Evolutionary conservation across 2,888 invertebrate species (phyloP), one percentile per base, ranked within the genome.

Genomic region (Frankliniella fusca): DNA sequence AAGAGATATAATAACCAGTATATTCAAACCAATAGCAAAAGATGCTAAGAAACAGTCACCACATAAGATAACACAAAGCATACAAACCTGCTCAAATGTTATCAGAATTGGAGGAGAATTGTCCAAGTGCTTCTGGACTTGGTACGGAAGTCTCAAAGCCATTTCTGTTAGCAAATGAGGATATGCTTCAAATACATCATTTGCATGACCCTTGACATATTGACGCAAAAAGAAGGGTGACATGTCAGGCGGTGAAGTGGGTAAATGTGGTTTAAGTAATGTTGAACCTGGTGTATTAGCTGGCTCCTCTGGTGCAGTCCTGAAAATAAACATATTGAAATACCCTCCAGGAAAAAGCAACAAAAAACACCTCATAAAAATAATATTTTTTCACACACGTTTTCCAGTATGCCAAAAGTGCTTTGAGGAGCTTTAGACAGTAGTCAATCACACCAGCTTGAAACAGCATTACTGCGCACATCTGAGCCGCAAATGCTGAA

Each of bases 101-200:
- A 85, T 85, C 48, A 85, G 84, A 70, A 85, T 83, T 15, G 83
- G 81, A 23, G 84, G 82, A 18, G 83, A 81, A 76, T 82, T 82
- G 20, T 85, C 85, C 28, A 86, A 84, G 83, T 87, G 86, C 82
- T 87, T 87, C 83, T 87, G 86, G 79, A 86, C 85, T 84, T 86
- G 86, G 87, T 98, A 98, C 0, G 98, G 98, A 83, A 99, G 90
- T 28, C 98, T 91, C 15, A 98, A 90, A 0, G 96, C 95, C 92
- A 98, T 96, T 90, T 99, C 98, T 82, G 98, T 97, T 48, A 99
- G 90, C n/a, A 98, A 90, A 84, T 96, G 95, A 15, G 96, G 95
- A 88, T 97, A 98, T 84, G 95, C 95, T 87, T 97, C 95, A 87
- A 99, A 97, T 54, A 98, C 94, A 87, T 98, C 98, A 81, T 93